These are phyloP conservation scores for Hoplostethus mediterraneus DNA, from an alignment of 2,797 vertebrate species.

Conservation along the genomic window DNA sequence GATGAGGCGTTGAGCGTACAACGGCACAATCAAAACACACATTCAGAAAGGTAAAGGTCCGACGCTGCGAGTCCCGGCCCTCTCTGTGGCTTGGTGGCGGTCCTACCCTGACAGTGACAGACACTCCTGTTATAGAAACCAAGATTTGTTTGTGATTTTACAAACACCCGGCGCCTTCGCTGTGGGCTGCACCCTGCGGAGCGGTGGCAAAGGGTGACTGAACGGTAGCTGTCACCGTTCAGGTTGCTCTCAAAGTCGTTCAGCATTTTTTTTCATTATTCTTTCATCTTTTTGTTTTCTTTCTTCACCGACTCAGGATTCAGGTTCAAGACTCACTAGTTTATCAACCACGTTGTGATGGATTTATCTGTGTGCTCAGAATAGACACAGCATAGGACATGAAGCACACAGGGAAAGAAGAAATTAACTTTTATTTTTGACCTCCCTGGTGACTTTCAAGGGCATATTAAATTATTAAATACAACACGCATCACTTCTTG, in stretches of 20 bases:
- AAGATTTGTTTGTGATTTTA: conserved; percentile 38
- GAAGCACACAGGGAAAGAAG: too few relatives aligned
- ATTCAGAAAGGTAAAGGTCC: conserved; percentile 34
- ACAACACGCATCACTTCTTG: too few relatives aligned
- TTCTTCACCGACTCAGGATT: conserved; percentile 20
- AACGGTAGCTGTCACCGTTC: conserved; percentile 52
- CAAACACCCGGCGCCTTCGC: conserved; percentile 34
- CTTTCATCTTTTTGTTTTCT: conserved; percentile 20
- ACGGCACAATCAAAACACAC: conserved; percentile 30
- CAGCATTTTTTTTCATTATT: neutral
- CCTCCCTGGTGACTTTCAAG: too few relatives aligned
- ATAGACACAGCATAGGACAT: neutral
- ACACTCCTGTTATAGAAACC: conserved; percentile 35
- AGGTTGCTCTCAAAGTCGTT: conserved; percentile 25
- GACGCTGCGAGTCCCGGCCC: conserved; percentile 6
- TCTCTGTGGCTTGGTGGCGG: conserved; percentile 8
- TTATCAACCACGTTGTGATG: neutral
- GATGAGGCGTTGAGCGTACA: conserved; percentile 12
- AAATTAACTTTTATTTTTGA: too few relatives aligned
- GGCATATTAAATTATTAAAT: too few relatives aligned
- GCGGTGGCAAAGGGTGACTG: conserved; percentile 22
- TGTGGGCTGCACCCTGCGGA: conserved; percentile 44
- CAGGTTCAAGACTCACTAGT: neutral
- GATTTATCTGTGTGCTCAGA: neutral
- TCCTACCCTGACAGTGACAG: conserved; percentile 19